These are phyloP conservation scores for Tetramorium alpestre DNA, from an alignment of 1,140 invertebrate species.

Conservation along the genomic window DNA sequence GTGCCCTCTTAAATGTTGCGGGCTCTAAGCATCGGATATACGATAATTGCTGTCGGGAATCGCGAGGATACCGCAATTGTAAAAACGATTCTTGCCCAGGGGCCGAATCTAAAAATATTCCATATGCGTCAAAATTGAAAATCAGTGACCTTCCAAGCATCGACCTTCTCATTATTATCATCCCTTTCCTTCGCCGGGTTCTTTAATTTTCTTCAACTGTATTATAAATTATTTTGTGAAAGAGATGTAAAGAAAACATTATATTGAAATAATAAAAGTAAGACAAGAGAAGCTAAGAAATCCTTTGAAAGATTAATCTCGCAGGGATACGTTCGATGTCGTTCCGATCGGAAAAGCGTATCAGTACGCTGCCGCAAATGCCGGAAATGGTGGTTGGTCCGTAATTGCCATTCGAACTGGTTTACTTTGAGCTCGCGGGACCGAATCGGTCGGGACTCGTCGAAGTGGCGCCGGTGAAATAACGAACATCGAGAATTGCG, in stretches of 20 bases:
- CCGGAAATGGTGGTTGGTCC: conserved; percentile 40
- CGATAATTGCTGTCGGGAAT: conserved; percentile 67
- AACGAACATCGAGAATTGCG: conserved; percentile 41
- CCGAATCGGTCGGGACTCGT: neutral
- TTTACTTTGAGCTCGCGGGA: conserved; percentile 26
- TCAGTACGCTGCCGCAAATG: conserved; percentile 36
- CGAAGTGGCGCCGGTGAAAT: neutral
- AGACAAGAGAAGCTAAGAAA: neutral
- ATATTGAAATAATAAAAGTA: neutral
- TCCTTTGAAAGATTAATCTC: neutral
- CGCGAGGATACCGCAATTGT: conserved; percentile 63
- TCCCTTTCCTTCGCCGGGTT: neutral
- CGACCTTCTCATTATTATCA: neutral
- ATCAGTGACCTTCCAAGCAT: neutral
- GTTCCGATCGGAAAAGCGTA: neutral
- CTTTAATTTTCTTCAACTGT: neutral
- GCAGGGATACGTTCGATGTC: neutral
- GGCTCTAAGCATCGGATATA: conserved; percentile 72
- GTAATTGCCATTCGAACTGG: conserved; percentile 63
- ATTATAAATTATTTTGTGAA: no score
- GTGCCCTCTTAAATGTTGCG: conserved; percentile 65
- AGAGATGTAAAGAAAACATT: neutral
- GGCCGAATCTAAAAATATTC: neutral
- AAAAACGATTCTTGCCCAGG: conserved; percentile 51
- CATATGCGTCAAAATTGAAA: neutral